Evolutionary conservation across 2,888 invertebrate genomes (phyloP), one percentile per base, ranked within the genome.

Genomic region (Philereme vetulata): DNA sequence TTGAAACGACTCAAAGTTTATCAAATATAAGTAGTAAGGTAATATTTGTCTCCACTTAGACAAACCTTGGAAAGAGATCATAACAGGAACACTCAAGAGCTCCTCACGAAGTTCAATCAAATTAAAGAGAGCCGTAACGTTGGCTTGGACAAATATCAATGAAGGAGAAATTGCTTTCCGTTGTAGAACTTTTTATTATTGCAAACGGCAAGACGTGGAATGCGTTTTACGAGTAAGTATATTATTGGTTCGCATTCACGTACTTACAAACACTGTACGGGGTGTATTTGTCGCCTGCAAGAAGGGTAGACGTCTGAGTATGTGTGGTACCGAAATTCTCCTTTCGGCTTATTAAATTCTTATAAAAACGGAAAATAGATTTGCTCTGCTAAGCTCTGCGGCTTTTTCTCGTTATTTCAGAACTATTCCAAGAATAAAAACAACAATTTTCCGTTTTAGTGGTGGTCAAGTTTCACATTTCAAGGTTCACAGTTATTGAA

Each of bases 101-200:
- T 53, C 50, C 36, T 53, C 53, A 48, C 45, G 53, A 57, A 56
- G 50, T 57, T 61, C 56, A 53, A 61, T 56, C 64, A 65, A 66
- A 66, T 65, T 65, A 66, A 66, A 61, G 49, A 49, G 52, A 56
- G 35, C 51, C 51, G 57, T 51, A 51, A 60, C 60, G 56, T 51
- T 56, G 63, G 38, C 63, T 53, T 50, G 60, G 50, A 56, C 60
- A 64, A 56, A 64, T 56, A 56, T 62, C 69, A 70, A 66, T 67
- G 66, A 64, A 65, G 62, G 57, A 64, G 65, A 66, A 65, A 70
- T 70, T 67, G 67, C 62, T 66, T 66, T 70, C 65, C 67, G 60
- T 59, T 62, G 62, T 65, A 60, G 70, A 67, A 70, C 66, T 67
- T 70, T 70, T 65, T 66, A 67, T 66, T 67, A 70, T 62, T 65